Conservation (phyloP, 2,888 invertebrate species). For the Zele albiditarsus region DNA sequence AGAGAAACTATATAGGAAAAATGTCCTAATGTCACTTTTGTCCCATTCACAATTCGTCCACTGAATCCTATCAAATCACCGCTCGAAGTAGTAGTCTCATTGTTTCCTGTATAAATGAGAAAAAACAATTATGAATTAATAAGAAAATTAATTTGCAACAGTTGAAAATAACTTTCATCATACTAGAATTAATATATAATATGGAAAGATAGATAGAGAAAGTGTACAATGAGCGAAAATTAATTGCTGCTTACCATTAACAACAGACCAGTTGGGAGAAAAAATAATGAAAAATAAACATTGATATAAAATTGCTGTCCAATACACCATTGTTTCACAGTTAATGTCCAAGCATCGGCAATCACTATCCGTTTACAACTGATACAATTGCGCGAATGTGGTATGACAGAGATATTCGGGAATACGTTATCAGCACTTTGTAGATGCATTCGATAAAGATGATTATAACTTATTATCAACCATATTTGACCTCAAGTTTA, state of each 20-base stretch:
- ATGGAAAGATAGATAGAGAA: no score
- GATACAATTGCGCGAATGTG: background rate
- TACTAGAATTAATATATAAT: no score
- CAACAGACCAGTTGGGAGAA: background rate
- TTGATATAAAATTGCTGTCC: background rate
- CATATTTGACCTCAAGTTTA: no score
- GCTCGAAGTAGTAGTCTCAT: background rate
- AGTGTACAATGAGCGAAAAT: background rate
- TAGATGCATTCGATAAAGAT: no score
- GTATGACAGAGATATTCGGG: background rate
- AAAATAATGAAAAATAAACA: background rate
- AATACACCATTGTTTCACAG: background rate
- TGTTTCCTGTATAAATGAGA: background rate
- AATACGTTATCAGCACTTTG: no score
- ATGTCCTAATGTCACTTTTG: conserved; percentile 9
- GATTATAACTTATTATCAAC: no score
- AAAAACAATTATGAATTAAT: background rate
- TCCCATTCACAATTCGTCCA: conserved; percentile 39
- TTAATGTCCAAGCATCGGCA: background rate
- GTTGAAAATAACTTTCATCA: no score
- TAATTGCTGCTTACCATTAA: background rate
- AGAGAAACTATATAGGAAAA: conserved; percentile 35
- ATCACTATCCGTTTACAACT: background rate
- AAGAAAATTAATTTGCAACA: no score
- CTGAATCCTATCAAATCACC: background rate